These are phyloP conservation scores for Nycteola revayana DNA, from an alignment of 2,888 invertebrate genomes.

Conservation along the genomic window DNA sequence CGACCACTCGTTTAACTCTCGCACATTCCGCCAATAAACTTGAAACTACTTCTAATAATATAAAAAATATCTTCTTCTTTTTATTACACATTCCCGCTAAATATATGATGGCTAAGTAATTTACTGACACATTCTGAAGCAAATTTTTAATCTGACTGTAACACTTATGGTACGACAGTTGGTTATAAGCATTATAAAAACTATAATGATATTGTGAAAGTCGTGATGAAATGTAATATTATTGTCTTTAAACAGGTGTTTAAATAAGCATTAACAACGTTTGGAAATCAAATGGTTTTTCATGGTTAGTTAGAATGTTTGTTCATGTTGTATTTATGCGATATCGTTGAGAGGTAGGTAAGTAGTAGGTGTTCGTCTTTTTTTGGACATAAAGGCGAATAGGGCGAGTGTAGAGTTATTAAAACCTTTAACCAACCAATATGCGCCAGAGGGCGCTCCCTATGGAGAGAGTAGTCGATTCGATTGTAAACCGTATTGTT, in stretches of 20 bases:
- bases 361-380: no score
- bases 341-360: no score
- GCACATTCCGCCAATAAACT: conserved; percentile 29
- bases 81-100: conserved; percentile 25
- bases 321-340: conserved; percentile 4
- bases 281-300: conserved; percentile 15
- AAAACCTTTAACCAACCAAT: no score
- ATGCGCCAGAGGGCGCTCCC: no score
- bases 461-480: no score
- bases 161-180: neutral
- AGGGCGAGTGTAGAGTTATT: no score
- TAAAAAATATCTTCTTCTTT: conserved; percentile 14
- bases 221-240: conserved; percentile 47
- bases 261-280: conserved; percentile 9
- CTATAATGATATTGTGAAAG: conserved; percentile 32
- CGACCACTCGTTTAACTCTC: conserved; percentile 64
- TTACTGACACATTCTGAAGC: neutral
- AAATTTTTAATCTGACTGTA: neutral
- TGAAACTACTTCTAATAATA: conserved; percentile 19
- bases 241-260: conserved; percentile 41
- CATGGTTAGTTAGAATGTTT: conserved; percentile 8
- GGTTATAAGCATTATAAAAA: conserved; percentile 7
- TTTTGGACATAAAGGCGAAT: no score
- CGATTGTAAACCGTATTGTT: no score
- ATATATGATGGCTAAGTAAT: conserved; percentile 3